Percentiles rank a stretch among this genome's conserved stretches.
phyloP scores from a whole-genome alignment of 2,113 vertebrate species.

The Mionectes macconnelli region DNA sequence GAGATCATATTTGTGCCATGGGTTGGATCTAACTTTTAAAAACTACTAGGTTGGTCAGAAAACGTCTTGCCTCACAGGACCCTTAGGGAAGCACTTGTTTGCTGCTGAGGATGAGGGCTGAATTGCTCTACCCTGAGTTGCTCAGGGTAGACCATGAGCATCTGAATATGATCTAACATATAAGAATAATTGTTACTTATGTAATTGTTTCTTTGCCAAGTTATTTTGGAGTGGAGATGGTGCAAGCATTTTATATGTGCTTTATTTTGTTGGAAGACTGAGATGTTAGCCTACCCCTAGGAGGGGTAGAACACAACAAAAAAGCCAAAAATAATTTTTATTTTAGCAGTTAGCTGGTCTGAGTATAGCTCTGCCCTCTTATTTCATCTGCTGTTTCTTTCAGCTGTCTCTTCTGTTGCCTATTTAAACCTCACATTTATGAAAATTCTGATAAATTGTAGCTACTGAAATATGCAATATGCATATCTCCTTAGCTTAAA shows the following conservation, averaged over 20 bases:
- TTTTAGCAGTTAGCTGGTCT: background rate
- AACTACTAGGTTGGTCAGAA: background rate
- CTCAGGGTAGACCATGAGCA: background rate
- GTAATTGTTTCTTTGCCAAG: background rate
- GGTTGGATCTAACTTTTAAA: background rate
- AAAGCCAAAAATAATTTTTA: background rate
- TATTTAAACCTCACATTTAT: background rate
- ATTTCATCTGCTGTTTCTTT: background rate
- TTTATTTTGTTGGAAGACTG: background rate
- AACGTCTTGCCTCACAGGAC: background rate
- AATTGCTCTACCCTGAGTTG: background rate
- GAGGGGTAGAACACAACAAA: background rate
- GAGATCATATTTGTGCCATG: background rate
- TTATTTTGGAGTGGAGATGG: background rate
- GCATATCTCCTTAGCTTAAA: background rate
- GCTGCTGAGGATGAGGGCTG: background rate
- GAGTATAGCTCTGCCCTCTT: background rate
- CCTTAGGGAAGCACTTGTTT: background rate
- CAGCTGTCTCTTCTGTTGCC: background rate
- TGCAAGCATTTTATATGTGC: background rate
- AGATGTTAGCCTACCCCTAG: background rate
- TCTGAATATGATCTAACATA: background rate
- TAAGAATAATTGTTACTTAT: background rate
- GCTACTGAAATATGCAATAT: background rate
- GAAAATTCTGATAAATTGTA: background rate